Base-by-base conservation (phyloP, 1,140 invertebrate genomes). In the Drosophila mayri region DNA sequence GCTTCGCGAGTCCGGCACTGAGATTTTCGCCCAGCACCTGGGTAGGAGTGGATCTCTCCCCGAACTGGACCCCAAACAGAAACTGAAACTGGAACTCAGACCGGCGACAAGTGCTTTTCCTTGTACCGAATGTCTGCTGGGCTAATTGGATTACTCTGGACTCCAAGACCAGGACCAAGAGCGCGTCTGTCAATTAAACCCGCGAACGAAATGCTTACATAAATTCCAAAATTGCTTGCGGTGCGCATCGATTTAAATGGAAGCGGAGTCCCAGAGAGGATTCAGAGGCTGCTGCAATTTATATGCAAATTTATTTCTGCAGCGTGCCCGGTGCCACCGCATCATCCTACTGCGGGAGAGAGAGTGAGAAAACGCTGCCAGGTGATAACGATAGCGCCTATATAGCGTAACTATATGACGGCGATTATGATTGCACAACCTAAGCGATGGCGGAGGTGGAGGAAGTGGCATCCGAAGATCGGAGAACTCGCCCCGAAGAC, bases 171-270 rank as follows among this genome's bases (percentile, higher is more conserved):
- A 58, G 46, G 47, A 55, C 76, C 68, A 55, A 55, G 35, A 55
- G 54, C 73, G 68, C 79, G 62, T 78, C 77, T 85, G 84, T 88
- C 84, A 88, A 88, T 88, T 90, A 84, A 88, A 90, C 79, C 78
- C 76, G 85, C 85, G 81, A 88, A 79, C 81, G 85, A 88, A 90
- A 88, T 88, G 85, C 81, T 90, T 90, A 90, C 85, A 88, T 88
- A 88, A 88, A 88, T 88, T 90, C 85, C 61, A 72, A 88, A 88
- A 88, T 88, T 88, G 85, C 85, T 88, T 88, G 88, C 85, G 85
- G 85, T 88, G 85, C 66, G 76, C 84, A 84, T 90, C 84, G 84
- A 88, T 88, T 88, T 88, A 88, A 88, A 88, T 90, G 84, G 85
- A 73, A 70, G 64, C 73, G 75, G 47, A 60, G 62, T 12, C 18